Percentiles rank a stretch among this genome's conserved stretches.
Conservation (phyloP, 2,113 vertebrate species). For the Tetrax tetrax region DNA sequence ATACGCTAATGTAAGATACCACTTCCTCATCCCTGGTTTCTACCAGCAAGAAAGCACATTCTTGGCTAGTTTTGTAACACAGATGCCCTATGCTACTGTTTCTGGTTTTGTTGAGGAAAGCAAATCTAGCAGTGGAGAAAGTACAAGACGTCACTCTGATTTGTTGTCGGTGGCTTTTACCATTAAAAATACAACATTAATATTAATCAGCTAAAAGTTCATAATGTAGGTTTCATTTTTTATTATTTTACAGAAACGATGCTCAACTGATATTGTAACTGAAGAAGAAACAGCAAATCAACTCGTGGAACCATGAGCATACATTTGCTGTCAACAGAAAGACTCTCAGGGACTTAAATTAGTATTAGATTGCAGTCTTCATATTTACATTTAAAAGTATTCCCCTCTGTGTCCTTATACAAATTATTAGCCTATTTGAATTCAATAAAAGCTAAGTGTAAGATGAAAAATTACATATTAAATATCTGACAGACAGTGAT, state of each 20-base stretch:
- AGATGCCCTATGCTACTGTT: background rate
- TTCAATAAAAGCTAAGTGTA: background rate
- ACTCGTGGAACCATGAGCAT: background rate
- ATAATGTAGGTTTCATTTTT: background rate
- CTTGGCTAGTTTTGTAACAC: background rate
- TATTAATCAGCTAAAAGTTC: background rate
- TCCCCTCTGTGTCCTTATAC: background rate
- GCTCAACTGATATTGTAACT: background rate
- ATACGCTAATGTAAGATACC: background rate
- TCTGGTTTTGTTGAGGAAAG: background rate
- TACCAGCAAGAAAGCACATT: background rate
- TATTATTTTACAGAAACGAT: background rate
- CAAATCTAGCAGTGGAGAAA: background rate
- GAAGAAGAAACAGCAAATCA: background rate
- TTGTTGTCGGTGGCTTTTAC: background rate
- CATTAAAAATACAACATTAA: background rate
- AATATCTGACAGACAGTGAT: background rate
- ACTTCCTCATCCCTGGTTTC: background rate
- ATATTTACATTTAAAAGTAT: slow-evolving; percentile 40
- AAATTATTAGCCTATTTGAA: slow-evolving; percentile 25
- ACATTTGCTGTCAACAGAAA: background rate
- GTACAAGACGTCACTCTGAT: background rate
- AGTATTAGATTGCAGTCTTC: background rate
- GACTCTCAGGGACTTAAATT: background rate
- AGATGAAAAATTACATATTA: background rate